A percentile compares a stretch with the other conserved stretches of the same genome.
Conservation (phyloP, 2,888 invertebrate species). For the Steinernema scapterisci region DNA sequence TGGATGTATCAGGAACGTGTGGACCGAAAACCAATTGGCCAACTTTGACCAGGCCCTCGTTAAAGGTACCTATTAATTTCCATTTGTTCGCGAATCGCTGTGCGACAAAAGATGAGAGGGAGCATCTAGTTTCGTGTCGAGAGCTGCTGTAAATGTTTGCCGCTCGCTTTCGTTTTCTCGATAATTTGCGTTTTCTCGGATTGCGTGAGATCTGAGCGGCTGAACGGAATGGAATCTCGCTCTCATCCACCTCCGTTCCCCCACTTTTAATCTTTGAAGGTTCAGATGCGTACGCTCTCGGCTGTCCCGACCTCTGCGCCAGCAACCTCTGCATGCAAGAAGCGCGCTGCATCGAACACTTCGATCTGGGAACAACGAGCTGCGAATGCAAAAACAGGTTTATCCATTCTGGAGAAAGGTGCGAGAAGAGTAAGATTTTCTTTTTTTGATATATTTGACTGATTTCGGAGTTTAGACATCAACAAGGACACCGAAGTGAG, state of each 20-base stretch:
- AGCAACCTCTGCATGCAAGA: constrained; percentile 40
- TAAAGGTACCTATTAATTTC: neutral
- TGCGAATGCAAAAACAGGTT: constrained; percentile 58
- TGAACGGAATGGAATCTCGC: neutral
- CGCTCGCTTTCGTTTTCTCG: too few relatives aligned
- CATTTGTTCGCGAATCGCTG: too few relatives aligned
- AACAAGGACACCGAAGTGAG: constrained; percentile 55
- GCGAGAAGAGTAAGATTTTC: constrained; percentile 52
- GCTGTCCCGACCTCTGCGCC: constrained; percentile 43
- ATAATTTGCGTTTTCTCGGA: neutral
- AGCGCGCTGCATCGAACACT: constrained; percentile 52
- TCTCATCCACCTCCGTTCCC: neutral
- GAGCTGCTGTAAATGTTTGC: too few relatives aligned
- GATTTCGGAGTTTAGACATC: constrained; percentile 46
- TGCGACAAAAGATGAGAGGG: too few relatives aligned
- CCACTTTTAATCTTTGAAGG: neutral
- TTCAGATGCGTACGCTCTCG: constrained; percentile 30
- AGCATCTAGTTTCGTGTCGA: too few relatives aligned
- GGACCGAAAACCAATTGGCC: constrained; percentile 10
- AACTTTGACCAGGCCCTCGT: constrained; percentile 15
- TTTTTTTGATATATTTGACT: neutral
- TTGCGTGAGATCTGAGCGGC: neutral
- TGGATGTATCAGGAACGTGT: constrained; percentile 22
- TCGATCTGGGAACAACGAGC: constrained; percentile 43
- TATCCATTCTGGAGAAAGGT: constrained; percentile 55